These are phyloP conservation scores for Platysternon megacephalum DNA, from an alignment of 2,113 vertebrate genomes.

Conservation along the genomic window DNA sequence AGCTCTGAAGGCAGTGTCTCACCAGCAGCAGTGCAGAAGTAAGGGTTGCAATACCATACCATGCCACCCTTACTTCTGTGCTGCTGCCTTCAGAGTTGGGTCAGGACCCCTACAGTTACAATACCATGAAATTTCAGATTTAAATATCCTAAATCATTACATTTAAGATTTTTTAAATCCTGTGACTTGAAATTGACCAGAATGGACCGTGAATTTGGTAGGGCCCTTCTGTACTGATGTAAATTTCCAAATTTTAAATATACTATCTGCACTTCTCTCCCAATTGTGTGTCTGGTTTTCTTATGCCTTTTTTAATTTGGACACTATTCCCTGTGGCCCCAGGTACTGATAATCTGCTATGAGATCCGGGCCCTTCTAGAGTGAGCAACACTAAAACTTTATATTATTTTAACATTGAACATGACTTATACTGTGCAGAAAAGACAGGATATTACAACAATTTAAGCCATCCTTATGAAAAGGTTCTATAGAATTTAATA, in stretches of 20 bases:
- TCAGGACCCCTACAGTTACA: too few species aligned
- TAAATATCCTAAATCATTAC: too few species aligned
- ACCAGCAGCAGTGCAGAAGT: too few species aligned
- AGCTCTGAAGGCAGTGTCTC: too few species aligned
- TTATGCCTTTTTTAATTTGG: neutral
- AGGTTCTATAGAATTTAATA: neutral
- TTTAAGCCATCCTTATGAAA: neutral
- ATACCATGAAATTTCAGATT: too few species aligned
- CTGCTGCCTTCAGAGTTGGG: too few species aligned
- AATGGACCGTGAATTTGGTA: too few species aligned
- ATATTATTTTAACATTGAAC: neutral
- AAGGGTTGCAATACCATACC: too few species aligned
- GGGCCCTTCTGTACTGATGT: neutral
- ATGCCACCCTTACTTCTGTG: too few species aligned
- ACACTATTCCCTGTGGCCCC: neutral
- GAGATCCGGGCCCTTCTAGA: neutral
- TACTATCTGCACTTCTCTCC: neutral
- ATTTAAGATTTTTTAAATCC: too few species aligned
- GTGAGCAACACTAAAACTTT: neutral
- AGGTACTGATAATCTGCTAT: neutral
- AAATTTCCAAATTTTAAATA: constrained; percentile 12
- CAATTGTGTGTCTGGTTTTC: neutral
- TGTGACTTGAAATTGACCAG: too few species aligned
- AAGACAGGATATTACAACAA: neutral
- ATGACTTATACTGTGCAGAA: neutral